phyloP scores from a whole-genome alignment of 2,888 invertebrate genomes.

The Ophion obscuratus region DNA sequence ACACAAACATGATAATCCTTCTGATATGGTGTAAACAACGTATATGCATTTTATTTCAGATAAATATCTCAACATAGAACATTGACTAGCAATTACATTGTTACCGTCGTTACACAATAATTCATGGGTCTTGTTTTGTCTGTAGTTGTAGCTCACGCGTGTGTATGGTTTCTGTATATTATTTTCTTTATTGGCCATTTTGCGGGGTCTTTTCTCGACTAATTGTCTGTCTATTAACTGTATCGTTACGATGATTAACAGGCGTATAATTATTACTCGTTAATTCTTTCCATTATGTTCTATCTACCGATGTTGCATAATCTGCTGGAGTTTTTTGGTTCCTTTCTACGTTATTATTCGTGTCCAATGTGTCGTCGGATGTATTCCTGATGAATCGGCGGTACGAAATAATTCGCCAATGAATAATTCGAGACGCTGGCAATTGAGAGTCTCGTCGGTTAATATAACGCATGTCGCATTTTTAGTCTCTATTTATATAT shows the following conservation, averaged over 20 bases:
- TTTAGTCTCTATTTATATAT: constrained; percentile 41
- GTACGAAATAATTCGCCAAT: constrained; percentile 64
- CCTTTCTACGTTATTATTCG: constrained; percentile 40
- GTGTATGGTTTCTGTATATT: constrained; percentile 48
- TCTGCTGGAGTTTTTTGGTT: constrained; percentile 33
- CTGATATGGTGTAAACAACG: constrained; percentile 79
- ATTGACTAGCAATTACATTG: constrained; percentile 80
- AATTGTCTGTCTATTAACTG: constrained; percentile 35
- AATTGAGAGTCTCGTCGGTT: constrained; percentile 52
- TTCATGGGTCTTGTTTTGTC: constrained; percentile 68
- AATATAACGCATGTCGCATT: constrained; percentile 42
- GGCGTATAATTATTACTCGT: constrained; percentile 66
- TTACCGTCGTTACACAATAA: constrained; percentile 72
- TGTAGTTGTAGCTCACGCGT: constrained; percentile 22
- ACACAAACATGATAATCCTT: background rate
- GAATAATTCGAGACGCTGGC: constrained; percentile 36
- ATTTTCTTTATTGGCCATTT: constrained; percentile 60
- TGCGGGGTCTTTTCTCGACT: constrained; percentile 50
- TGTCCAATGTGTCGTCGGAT: constrained; percentile 13
- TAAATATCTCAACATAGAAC: constrained; percentile 82
- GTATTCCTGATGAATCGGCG: constrained; percentile 52
- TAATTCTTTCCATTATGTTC: constrained; percentile 68
- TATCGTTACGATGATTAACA: constrained; percentile 54
- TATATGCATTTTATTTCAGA: constrained; percentile 80
- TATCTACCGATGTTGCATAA: constrained; percentile 61